Evolutionary conservation across 2,888 invertebrate genomes (phyloP).

Genomic region (Brachypalpus laphriformis): DNA sequence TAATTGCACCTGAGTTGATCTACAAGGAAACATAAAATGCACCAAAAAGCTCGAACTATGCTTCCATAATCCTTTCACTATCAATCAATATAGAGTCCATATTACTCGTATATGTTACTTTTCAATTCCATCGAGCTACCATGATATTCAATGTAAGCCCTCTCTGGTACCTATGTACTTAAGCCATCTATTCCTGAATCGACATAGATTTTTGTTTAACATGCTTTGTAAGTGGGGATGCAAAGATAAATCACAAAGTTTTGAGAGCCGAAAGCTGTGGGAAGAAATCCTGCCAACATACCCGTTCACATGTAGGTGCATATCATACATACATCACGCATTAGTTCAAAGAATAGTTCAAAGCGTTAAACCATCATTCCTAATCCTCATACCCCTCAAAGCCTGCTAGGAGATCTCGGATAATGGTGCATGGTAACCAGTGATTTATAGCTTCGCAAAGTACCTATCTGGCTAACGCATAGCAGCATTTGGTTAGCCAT

Average conservation of each 20-base stretch:
- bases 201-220: slow-evolving; percentile 35
- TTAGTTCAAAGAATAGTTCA: slow-evolving; percentile 51
- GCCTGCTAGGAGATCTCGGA: slow-evolving; percentile 5
- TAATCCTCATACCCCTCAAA: slow-evolving; percentile 1
- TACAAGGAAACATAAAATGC: background rate
- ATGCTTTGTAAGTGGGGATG: background rate
- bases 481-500: slow-evolving; percentile 44
- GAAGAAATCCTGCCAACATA: slow-evolving; percentile 19
- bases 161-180: background rate
- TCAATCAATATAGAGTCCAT: background rate
- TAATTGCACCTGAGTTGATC: background rate
- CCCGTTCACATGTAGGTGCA: background rate
- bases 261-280: slow-evolving; percentile 20
- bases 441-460: slow-evolving; percentile 48
- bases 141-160: background rate
- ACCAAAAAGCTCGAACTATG: background rate
- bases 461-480: slow-evolving; percentile 49
- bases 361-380: slow-evolving; percentile 27
- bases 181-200: slow-evolving; percentile 18
- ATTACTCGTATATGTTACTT: slow-evolving; percentile 33
- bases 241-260: slow-evolving; percentile 28
- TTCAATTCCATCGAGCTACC: slow-evolving; percentile 38
- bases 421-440: slow-evolving; percentile 27
- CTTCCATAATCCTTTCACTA: background rate
- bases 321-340: slow-evolving; percentile 24